Base-by-base conservation (phyloP, 2,888 invertebrate genomes). In the Hydrotaea cyrtoneurina region DNA sequence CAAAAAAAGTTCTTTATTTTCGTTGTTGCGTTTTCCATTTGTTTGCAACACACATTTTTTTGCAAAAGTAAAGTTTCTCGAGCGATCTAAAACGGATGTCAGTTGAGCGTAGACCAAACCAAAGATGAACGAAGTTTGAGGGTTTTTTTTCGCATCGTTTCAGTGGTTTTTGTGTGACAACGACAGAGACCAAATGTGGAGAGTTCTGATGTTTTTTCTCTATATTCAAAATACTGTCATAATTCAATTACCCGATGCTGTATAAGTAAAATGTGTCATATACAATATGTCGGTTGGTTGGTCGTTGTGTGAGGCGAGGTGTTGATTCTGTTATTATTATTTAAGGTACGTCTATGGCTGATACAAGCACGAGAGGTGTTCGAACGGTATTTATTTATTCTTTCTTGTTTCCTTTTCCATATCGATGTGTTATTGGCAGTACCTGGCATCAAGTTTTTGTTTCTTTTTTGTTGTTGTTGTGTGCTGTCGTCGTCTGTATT, bases 281-380 rank as follows among this genome's bases (percentile, higher is more conserved):
- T 3, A 62, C 62, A 17, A 0, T 39, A 66, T 17, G 0, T 69
- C 43, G 21, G 50, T 19, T 31, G 15, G n/a, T 69, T 43, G 5
- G 23, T n/a, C 43, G 13, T n/a, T 19, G 10, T 43, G 15, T 53
- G 64, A 31, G 21, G 11, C 19, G 31, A 57, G 73, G 66, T 79
- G 66, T 74, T 74, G 31, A 66, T 57, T 69, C 46, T 77, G 55
- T 55, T 69, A 77, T 17, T 71, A 46, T 69, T 74, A 43, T 74
- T 57, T 36, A 69, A 15, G 55, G 17, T 23, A 69, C 46, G 46
- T 69, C 23, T 39, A 13, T 46, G 46, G 4, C 23, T 21, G 23
- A 0, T 23, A 69, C 69, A 62, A 62, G 62, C n/a, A 62, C 62
- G 13, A 31, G 7, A 46, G 23, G n/a, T 64, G 17, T 13, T 53